These are phyloP conservation scores for Malurus cyaneus DNA, from an alignment of 2,113 vertebrate species.

Conservation along the genomic window DNA sequence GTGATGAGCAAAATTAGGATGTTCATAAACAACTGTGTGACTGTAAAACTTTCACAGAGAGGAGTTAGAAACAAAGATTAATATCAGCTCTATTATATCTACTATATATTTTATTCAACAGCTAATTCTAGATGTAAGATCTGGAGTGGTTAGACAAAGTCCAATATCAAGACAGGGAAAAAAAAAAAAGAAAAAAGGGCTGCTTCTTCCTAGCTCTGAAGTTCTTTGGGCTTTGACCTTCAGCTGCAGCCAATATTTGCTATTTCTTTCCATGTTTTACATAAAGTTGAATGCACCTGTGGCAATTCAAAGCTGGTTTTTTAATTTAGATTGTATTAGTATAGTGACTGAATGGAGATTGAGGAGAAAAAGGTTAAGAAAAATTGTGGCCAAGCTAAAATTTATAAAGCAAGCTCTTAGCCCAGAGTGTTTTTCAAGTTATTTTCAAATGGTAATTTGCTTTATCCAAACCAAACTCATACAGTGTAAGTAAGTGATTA, in stretches of 20 bases:
- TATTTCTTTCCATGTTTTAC: conserved; percentile 23
- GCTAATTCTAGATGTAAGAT: not conserved
- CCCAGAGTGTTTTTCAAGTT: conserved; percentile 92
- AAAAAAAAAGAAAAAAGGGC: not conserved
- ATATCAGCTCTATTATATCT: not conserved
- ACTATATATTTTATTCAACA: not conserved
- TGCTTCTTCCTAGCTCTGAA: not conserved
- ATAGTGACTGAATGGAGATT: conserved; percentile 58
- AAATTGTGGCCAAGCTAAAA: conserved; percentile 79
- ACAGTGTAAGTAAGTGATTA: conserved; percentile 98
- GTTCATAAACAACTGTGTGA: not conserved
- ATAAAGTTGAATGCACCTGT: conserved; percentile 58
- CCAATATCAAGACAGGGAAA: not conserved
- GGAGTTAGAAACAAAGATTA: not conserved
- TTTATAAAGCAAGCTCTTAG: conserved; percentile 86
- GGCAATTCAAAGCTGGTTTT: conserved; percentile 35
- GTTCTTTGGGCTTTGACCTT: conserved; percentile 39
- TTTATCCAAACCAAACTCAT: conserved; percentile 93
- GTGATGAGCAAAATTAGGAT: not conserved
- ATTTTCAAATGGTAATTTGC: conserved; percentile 98
- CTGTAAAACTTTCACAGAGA: not conserved
- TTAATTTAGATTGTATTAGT: conserved; percentile 41
- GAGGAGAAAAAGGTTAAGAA: conserved; percentile 76
- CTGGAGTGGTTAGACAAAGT: not conserved
- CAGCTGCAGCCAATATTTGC: conserved; percentile 31